Evolutionary conservation across 2,797 vertebrate genomes (phyloP), one percentile per base, ranked within the genome.

Genomic region (Mormyrus hasselquistii): DNA sequence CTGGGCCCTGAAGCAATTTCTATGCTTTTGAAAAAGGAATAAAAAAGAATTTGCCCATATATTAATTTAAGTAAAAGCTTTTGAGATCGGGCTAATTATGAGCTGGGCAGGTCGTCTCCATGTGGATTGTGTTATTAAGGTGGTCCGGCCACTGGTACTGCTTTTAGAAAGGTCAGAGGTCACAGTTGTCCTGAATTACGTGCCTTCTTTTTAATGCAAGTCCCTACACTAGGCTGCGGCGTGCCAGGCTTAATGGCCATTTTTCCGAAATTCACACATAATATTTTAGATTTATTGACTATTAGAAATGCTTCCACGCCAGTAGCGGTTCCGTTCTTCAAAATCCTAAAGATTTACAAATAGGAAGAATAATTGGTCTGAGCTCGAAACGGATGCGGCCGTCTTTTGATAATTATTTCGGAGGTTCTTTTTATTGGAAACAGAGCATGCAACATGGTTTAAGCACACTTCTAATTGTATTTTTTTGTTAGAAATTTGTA

Each of bases 271-370:
- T 98, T 99, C 97, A 97, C 98, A 99, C 98, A 95, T 99, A 98
- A 99, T 99, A 97, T 98, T 97, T 97, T 94, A 97, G 96, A 98
- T 99, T 98, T 99, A 99, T 98, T 97, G 98, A 96, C 97, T 98
- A 97, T 97, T 97, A 97, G 96, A 96, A 97, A 98, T 95, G 97
- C 97, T 97, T 94, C 96, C 96, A 97, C 92, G 97, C 96, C 97
- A 95, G 97, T 97, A 97, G 97, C 95, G 94, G 95, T 97, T 98
- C 97, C 95, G 96, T 95, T 97, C n/a, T 41, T 90, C 84, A 59
- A 90, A 93, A 93, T 96, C 93, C 93, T 95, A 95, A 95, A 95
- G 94, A 96, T 96, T 96, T 96, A 96, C 95, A 96, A 97, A 97
- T 97, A 94, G 95, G 95, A 95, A 95, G 95, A 96, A 97, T 97